These are phyloP conservation scores for Aphaenogaster rudis DNA, from an alignment of 1,140 invertebrate genomes.

Conservation along the genomic window DNA sequence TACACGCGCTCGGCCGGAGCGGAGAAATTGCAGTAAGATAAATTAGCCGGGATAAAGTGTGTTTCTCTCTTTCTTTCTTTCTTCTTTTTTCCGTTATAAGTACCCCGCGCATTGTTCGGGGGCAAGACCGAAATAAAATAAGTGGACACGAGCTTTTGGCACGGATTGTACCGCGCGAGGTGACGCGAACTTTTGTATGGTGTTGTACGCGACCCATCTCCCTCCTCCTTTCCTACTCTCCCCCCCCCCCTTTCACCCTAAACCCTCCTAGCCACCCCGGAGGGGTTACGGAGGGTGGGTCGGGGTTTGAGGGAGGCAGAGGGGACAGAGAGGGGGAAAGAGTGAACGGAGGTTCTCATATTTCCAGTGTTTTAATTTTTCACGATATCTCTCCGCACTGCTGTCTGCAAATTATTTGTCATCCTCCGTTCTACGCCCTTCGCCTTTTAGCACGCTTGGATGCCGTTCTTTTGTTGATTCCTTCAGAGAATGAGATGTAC, in stretches of 20 bases:
- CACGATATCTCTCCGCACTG: slow-evolving; percentile 56
- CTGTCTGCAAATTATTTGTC: slow-evolving; percentile 70
- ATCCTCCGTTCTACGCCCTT: slow-evolving; percentile 47
- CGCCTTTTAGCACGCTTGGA: slow-evolving; percentile 20
- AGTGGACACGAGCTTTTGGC: slow-evolving; percentile 71
- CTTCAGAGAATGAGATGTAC: slow-evolving; percentile 37
- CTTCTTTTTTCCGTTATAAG: slow-evolving; percentile 44
- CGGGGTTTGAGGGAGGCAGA: slow-evolving; percentile 74
- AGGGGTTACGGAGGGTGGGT: slow-evolving; percentile 80
- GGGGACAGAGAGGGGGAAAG: slow-evolving; percentile 56
- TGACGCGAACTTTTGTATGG: slow-evolving; percentile 82
- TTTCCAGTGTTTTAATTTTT: slow-evolving; percentile 83
- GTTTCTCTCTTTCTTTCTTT: neutral
- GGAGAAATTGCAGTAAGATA: slow-evolving; percentile 72
- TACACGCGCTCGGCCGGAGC: slow-evolving; percentile 27
- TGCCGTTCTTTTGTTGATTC: slow-evolving; percentile 58
- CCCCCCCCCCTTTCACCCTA: slow-evolving; percentile 80
- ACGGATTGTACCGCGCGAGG: slow-evolving; percentile 77
- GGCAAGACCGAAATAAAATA: slow-evolving; percentile 42
- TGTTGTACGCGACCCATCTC: slow-evolving; percentile 85
- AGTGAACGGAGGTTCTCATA: slow-evolving; percentile 83
- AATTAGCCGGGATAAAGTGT: slow-evolving; percentile 63
- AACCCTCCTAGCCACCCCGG: slow-evolving; percentile 83
- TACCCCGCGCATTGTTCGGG: slow-evolving; percentile 48
- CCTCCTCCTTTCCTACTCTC: slow-evolving; percentile 62